Evolutionary conservation across 2,888 invertebrate genomes (phyloP).

Genomic region (Eupithecia insigniata): DNA sequence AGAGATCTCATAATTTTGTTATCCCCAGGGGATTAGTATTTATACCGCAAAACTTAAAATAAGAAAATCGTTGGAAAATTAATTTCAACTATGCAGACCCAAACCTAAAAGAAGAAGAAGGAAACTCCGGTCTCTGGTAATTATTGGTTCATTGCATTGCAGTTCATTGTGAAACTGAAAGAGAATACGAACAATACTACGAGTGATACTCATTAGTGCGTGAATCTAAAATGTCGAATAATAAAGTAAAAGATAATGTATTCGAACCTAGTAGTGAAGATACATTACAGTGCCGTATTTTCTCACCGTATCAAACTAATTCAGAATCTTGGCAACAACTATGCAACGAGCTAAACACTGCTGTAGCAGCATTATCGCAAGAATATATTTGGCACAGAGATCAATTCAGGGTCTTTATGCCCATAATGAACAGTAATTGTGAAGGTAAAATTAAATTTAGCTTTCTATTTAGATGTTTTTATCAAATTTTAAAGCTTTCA

Average conservation of each 20-base stretch:
- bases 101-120: too few species aligned
- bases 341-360: constrained; percentile 60
- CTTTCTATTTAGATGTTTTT: background rate
- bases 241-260: constrained; percentile 6
- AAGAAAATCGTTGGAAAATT: too few species aligned
- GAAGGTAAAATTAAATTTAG: constrained; percentile 52
- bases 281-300: constrained; percentile 89
- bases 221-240: background rate
- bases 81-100: too few species aligned
- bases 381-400: constrained; percentile 77
- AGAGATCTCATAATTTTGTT: too few species aligned
- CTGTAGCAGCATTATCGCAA: constrained; percentile 77
- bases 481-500: background rate
- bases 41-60: too few species aligned
- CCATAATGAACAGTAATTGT: constrained; percentile 46
- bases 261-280: constrained; percentile 82
- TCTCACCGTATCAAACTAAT: constrained; percentile 79
- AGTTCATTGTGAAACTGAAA: too few species aligned
- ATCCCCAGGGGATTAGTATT: too few species aligned
- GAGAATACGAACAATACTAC: too few species aligned
- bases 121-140: too few species aligned
- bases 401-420: constrained; percentile 63
- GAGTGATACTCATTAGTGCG: too few species aligned
- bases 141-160: too few species aligned
- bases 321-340: constrained; percentile 63